Evolutionary conservation across 2,113 vertebrate species (phyloP).

Genomic region (Pollimyrus isidori): DNA sequence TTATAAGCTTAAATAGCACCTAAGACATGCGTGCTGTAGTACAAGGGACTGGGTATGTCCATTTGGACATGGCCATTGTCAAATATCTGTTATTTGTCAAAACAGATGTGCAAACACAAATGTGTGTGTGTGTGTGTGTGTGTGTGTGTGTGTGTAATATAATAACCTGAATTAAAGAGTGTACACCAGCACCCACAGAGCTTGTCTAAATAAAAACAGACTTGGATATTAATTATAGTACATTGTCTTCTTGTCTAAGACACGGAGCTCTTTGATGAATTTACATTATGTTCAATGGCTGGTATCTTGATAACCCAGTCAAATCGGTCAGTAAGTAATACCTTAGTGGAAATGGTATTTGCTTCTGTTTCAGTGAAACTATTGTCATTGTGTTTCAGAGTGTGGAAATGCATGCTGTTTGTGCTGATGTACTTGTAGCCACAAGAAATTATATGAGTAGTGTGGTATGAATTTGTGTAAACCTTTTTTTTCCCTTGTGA

Average conservation of each 20-base stretch:
- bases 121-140: not conserved
- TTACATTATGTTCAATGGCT: not conserved
- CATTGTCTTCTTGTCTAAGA: not conserved
- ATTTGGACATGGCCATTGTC: not conserved
- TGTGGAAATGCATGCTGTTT: not conserved
- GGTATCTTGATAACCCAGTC: not conserved
- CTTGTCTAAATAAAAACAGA: not conserved
- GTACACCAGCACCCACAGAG: not conserved
- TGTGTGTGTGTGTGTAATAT: not conserved
- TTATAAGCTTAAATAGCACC: not conserved
- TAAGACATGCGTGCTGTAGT: not conserved
- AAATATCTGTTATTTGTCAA: not conserved
- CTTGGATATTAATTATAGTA: not conserved
- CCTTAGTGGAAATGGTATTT: not conserved
- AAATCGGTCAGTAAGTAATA: not conserved
- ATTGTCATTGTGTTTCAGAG: not conserved
- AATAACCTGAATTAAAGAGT: not conserved
- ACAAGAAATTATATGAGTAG: not conserved
- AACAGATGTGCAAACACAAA: not conserved
- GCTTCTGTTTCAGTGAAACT: not conserved
- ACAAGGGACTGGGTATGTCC: not conserved
- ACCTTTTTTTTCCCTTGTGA: not conserved
- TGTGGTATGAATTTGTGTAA: not conserved
- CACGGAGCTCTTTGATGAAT: not conserved
- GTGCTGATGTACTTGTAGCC: not conserved